phyloP scores from a whole-genome alignment of 2,797 vertebrate genomes.

The Enteromius radiatus region DNA sequence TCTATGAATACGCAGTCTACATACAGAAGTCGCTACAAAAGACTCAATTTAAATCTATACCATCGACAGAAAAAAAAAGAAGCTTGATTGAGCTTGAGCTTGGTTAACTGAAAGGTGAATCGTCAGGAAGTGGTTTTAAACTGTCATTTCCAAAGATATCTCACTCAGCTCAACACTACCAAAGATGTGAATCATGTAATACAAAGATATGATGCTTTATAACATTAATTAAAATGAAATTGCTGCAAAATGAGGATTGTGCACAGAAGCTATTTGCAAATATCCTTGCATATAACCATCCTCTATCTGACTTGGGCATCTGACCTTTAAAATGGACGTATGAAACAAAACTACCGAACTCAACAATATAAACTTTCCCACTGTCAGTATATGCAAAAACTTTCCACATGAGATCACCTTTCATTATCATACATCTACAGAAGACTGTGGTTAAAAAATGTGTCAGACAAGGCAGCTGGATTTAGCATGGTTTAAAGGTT shows the following conservation, averaged over 20 bases:
- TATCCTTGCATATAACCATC: not conserved
- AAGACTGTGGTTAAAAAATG: not conserved
- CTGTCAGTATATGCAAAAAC: not conserved
- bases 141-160: slow-evolving; percentile 45
- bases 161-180: slow-evolving; percentile 31
- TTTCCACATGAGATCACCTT: not conserved
- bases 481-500: slow-evolving; percentile 18
- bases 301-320: not conserved
- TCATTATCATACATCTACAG: not conserved
- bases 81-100: not conserved
- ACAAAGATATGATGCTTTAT: not conserved
- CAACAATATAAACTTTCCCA: not conserved
- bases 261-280: not conserved
- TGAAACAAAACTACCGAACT: not conserved
- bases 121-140: slow-evolving; percentile 64
- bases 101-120: slow-evolving; percentile 37
- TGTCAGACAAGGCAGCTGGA: slow-evolving; percentile 8
- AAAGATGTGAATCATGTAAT: not conserved
- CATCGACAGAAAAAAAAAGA: not conserved
- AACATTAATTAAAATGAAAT: not conserved
- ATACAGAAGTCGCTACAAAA: not conserved
- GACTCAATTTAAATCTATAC: not conserved
- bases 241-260: not conserved
- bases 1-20: not conserved
- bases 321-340: not conserved